A percentile compares a stretch with the other conserved stretches of the same genome.
Evolutionary conservation across 2,797 vertebrate genomes (phyloP).

Genomic region (Syndactyla subalaris): DNA sequence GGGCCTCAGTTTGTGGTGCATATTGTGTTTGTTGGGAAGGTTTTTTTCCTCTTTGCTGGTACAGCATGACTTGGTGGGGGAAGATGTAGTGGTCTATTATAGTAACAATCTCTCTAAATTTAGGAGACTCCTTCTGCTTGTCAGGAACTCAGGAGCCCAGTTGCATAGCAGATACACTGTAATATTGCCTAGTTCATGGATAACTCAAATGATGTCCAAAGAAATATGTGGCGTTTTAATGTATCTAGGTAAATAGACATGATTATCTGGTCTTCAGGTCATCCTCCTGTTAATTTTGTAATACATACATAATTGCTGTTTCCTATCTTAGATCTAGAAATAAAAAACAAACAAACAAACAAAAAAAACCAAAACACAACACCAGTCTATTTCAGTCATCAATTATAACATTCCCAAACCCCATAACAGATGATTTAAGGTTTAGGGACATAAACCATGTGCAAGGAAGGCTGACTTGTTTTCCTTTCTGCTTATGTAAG

Average conservation of each 20-base stretch:
- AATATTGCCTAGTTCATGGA: neutral
- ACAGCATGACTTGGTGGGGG: neutral
- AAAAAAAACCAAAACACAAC: too few relatives aligned
- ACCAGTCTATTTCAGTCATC: neutral
- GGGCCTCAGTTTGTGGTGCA: neutral
- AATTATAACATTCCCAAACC: neutral
- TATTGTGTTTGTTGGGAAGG: fast-evolving
- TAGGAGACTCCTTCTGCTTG: neutral
- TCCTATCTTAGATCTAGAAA: neutral
- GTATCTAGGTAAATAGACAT: neutral
- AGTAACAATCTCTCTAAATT: neutral
- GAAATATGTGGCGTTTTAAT: neutral
- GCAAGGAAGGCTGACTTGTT: neutral
- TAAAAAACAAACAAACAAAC: neutral
- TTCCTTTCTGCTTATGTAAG: neutral
- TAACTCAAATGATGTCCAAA: neutral
- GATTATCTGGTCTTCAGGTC: neutral
- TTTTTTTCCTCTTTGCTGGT: neutral
- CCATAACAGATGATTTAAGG: neutral
- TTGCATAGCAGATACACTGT: neutral
- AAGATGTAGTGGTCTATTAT: neutral
- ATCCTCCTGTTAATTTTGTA: neutral
- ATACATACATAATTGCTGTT: neutral
- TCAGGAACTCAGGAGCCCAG: neutral
- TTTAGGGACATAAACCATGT: neutral